phyloP scores from a whole-genome alignment of 2,113 vertebrate species.

The Hydrochoerus hydrochaeris region DNA sequence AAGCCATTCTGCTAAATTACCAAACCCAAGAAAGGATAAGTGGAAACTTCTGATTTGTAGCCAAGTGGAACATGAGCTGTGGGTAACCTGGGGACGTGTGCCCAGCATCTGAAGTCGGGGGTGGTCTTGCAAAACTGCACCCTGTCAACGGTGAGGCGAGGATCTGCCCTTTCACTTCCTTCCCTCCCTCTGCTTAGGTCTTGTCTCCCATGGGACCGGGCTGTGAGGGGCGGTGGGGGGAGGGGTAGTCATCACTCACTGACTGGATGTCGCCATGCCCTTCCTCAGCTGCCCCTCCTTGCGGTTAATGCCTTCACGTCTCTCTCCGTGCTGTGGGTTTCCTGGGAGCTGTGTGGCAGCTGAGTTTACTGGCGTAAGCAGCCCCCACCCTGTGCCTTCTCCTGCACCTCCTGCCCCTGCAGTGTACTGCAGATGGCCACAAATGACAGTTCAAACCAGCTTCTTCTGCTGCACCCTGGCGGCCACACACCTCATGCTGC shows the following conservation, averaged over 20 bases:
- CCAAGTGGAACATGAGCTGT: background rate
- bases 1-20: background rate
- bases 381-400: background rate
- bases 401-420: background rate
- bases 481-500: background rate
- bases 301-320: background rate
- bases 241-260: background rate
- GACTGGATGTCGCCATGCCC: fast-evolving
- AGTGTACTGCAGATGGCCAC: background rate
- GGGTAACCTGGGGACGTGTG: background rate
- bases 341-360: background rate
- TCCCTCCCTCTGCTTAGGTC: background rate
- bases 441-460: background rate
- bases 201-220: background rate
- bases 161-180: background rate
- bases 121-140: background rate
- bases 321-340: background rate
- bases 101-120: background rate
- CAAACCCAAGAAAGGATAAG: background rate
- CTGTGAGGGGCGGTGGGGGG: no score
- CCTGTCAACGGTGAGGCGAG: background rate
- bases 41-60: background rate
- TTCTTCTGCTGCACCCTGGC: no score
- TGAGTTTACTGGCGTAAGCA: background rate
- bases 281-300: background rate